Conservation (phyloP, 2,888 invertebrate genomes). For the Tenodera sinensis region DNA sequence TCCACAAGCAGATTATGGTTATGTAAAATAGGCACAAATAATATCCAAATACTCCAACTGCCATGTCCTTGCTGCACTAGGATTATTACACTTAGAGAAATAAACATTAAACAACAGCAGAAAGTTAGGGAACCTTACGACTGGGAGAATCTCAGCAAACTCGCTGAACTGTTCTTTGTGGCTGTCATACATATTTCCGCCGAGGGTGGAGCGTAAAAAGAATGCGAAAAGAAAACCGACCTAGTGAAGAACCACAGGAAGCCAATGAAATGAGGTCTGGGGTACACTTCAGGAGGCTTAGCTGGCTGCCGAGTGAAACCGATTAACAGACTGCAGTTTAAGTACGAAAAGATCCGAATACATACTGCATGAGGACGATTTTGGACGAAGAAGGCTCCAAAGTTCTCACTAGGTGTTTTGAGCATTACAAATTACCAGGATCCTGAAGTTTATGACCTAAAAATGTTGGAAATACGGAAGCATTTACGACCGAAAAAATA, state of each 20-base stretch:
- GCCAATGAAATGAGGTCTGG: neutral
- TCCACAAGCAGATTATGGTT: neutral
- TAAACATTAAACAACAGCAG: neutral
- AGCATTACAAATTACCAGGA: no score
- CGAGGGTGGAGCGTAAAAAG: neutral
- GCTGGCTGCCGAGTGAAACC: neutral
- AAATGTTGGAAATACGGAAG: no score
- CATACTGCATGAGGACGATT: no score
- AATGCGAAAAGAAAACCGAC: neutral
- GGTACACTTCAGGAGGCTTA: neutral
- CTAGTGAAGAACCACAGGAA: neutral
- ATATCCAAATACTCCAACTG: neutral
- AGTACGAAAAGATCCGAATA: no score
- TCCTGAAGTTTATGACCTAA: no score
- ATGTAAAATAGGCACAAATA: neutral
- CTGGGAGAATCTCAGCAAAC: neutral
- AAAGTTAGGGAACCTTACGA: no score
- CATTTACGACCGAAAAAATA: no score
- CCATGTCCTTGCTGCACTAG: neutral
- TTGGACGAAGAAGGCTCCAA: no score
- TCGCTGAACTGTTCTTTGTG: neutral
- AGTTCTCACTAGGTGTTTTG: no score
- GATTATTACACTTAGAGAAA: neutral
- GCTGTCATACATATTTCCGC: neutral
- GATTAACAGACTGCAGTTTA: neutral